Percentiles rank a stretch among this genome's conserved stretches.
phyloP scores from a whole-genome alignment of 2,113 vertebrate species.

The Dipodomys merriami region DNA sequence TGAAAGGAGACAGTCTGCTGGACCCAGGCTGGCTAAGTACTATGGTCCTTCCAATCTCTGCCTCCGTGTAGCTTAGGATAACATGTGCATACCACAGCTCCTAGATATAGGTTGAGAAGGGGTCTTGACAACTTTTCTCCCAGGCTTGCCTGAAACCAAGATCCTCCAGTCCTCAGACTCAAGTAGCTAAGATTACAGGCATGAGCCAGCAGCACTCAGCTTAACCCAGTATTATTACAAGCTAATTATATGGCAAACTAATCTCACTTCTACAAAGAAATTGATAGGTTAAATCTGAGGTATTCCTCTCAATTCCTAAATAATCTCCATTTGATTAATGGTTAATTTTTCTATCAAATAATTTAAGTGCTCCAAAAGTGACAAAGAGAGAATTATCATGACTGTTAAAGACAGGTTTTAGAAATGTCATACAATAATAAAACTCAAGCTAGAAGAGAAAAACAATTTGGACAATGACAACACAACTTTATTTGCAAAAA shows the following conservation, averaged over 20 bases:
- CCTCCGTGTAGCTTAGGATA: too few relatives aligned
- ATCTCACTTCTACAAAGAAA: background rate
- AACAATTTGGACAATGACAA: constrained; percentile 2
- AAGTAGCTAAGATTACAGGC: too few relatives aligned
- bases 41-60: too few relatives aligned
- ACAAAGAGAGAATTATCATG: background rate
- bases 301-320: background rate
- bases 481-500: background rate
- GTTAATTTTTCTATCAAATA: background rate
- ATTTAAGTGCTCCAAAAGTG: background rate
- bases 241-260: background rate
- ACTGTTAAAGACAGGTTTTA: background rate
- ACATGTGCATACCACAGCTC: too few relatives aligned
- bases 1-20: too few relatives aligned
- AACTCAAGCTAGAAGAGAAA: background rate
- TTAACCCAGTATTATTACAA: background rate
- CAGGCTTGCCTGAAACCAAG: too few relatives aligned
- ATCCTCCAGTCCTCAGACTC: too few relatives aligned
- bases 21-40: too few relatives aligned
- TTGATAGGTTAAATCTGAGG: background rate
- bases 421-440: background rate
- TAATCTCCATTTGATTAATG: background rate
- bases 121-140: too few relatives aligned
- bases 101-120: too few relatives aligned
- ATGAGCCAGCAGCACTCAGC: too few relatives aligned